Percentiles rank a stretch among this genome's conserved stretches.
These are phyloP conservation scores for Thalassaphorura encarpata DNA, from an alignment of 1,140 invertebrate genomes.

Conservation along the genomic window DNA sequence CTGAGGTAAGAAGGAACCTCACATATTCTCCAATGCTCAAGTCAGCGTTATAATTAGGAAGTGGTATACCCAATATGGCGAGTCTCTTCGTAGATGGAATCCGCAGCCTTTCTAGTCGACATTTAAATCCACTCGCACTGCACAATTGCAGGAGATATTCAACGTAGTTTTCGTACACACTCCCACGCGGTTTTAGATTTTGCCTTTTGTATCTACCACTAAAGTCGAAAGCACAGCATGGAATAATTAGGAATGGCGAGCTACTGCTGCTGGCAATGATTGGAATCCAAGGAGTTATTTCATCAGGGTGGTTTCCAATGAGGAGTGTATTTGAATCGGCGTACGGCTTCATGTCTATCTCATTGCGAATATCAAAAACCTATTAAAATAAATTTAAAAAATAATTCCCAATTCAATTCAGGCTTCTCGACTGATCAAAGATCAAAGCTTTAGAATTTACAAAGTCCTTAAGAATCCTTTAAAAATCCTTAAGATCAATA, in stretches of 20 bases:
- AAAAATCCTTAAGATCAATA: no score
- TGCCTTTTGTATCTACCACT: slow-evolving; percentile 55
- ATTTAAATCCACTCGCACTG: slow-evolving; percentile 62
- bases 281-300: slow-evolving; percentile 95
- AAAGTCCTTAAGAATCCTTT: no score
- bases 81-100: slow-evolving; percentile 94
- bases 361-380: no score
- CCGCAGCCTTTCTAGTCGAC: slow-evolving; percentile 67
- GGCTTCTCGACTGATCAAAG: no score
- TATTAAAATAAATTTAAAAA: no score
- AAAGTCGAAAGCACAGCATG: slow-evolving; percentile 90
- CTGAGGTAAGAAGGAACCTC: no score
- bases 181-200: slow-evolving; percentile 47
- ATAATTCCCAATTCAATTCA: no score
- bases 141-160: slow-evolving; percentile 73
- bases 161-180: slow-evolving; percentile 45
- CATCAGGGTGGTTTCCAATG: slow-evolving; percentile 98
- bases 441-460: no score
- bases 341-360: no score
- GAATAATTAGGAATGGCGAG: slow-evolving; percentile 77
- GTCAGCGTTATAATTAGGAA: no score
- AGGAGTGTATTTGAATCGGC: slow-evolving; percentile 41
- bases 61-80: slow-evolving; percentile 40
- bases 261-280: slow-evolving; percentile 69
- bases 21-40: not conserved